Evolutionary conservation across 1,140 invertebrate genomes (phyloP), one percentile per base, ranked within the genome.

Genomic region (Ptiloglossa arizonensis): DNA sequence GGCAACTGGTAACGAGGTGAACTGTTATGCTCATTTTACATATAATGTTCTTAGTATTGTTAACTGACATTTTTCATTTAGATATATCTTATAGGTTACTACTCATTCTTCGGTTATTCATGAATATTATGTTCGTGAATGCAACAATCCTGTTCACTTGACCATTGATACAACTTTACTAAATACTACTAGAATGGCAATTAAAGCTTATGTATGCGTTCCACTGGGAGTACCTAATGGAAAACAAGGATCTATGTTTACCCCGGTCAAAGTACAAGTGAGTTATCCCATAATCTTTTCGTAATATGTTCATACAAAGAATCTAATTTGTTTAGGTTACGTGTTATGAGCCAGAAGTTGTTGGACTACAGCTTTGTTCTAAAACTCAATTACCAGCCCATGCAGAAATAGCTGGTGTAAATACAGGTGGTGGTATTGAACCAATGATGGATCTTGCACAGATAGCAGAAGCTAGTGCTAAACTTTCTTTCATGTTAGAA

Each of bases 61-160:
- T 29, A 56, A 13, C 11, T 4, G 6, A 19, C 15, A 56, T 48
- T 17, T 19, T 59, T 67, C 5, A 22, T 41, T 8, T 13, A 11
- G 22, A 24, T 29, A 29, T 48, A 41, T 54, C 19, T 73, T 69
- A 29, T n/a, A 91, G 91, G 97, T 99, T 5, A 99, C 98, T 1
- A 98, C 97, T 88, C 98, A 99, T 93, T 99, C 98, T 15, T 97
- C 98, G 0, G 96, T 99, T 32, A 99, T 99, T 89, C 98, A 99
- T 87, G 98, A 99, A 88, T 99, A 99, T 93, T 99, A 98, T 90
- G 95, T 97, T 0, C 94, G 97, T 73, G 97, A 98, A 92, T 98
- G 97, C 87, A 96, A 96, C 74, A 98, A 97, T 92, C 98, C 98
- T 6, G 95, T 99, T 60, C 98, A 99, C 92, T 93, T 99, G 52